Evolutionary conservation across 2,797 vertebrate genomes (phyloP), one percentile per base, ranked within the genome.

Genomic region (Semotilus atromaculatus): DNA sequence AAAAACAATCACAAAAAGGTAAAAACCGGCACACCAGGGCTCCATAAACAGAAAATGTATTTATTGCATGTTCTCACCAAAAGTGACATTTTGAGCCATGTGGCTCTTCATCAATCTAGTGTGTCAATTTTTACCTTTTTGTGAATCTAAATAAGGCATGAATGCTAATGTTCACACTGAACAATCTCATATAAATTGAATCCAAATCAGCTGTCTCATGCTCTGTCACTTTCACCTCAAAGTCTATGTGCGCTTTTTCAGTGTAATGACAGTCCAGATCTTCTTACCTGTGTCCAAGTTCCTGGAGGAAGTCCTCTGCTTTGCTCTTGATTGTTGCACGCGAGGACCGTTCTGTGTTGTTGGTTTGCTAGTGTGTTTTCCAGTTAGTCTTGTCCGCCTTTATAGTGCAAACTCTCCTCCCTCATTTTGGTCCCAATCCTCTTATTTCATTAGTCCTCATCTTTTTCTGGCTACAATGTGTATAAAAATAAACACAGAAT

Each of bases 381-480:
- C 36, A 70, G 66, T 34, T 87, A 26, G 26, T 38, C 77, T 70
- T 67, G 18, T 74, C 81, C 2, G 73, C 80, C 75, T 91, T 90
- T 89, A 87, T 83, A 88, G 45, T 40, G 38, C 70, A 85, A 70
- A 70, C 81, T 87, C 67, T 85, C 79, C 82, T 51, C 87, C 82
- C 85, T 75, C 76, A 71, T 53, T 87, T 81, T 76, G 23, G 67
- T 55, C 11, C 21, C 79, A 86, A 88, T 89, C 87, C 85, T 78
- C 85, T 89, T 88, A 88, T 81, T 84, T 86, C 64, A 86, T 89
- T 83, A 87, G 82, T 43, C 2, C 13, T 23, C 10, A 74, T 86
- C 75, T 84, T 87, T 88, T 87, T 85, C 36, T 67, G 73, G 80
- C 34, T 60, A 82, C 84, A 88, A 68, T 72, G 21, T 29, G 40